Evolutionary conservation across 2,113 vertebrate species (phyloP), one percentile per base, ranked within the genome.

Genomic region (Struthidea cinerea): DNA sequence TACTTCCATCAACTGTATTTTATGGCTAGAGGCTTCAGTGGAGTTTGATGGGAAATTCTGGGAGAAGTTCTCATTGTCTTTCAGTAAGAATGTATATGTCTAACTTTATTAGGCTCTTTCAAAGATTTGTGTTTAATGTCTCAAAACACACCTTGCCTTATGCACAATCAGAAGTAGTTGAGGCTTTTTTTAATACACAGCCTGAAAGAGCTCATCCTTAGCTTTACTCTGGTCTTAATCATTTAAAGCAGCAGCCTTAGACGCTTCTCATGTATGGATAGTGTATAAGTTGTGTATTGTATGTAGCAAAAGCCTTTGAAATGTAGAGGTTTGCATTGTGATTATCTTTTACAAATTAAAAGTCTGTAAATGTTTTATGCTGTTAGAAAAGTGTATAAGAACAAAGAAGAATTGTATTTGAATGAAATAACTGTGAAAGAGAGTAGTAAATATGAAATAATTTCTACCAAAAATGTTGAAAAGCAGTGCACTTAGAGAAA

Each of bases 401-500:
- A 81, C 76, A 92, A 89, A 94, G 67, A 81, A 32, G 56, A 87
- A n/a, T 41, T 88, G 84, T 86, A 56, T 97, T 91, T 93, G 63
- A 94, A 74, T 70, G 42, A 95, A 91, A 32, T 87, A 93, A 89
- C 79, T 95, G 88, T 94, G 94, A 93, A 91, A 89, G 69, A 86
- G 74, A 92, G 13, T 84, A 91, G 65, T 88, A 90, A 94, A 84
- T 90, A 67, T 15, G 8, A 93, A 83, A 67, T 79, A 64, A 74
- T 70, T 89, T 92, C 47, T 84, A 84, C 78, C 82, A 95, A 94
- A 95, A 93, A 82, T 52, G 17, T 76, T 74, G 56, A 73, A 60
- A 93, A 88, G 13, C 22, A 65, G 52, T 84, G 78, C 79, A 93
- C 75, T 84, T 93, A 46, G 33, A 88, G 47, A 50, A 78, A 21